Percentiles rank a stretch among this genome's conserved stretches.
phyloP scores from a whole-genome alignment of 2,797 vertebrate genomes.

The Sebastes variabilis region DNA sequence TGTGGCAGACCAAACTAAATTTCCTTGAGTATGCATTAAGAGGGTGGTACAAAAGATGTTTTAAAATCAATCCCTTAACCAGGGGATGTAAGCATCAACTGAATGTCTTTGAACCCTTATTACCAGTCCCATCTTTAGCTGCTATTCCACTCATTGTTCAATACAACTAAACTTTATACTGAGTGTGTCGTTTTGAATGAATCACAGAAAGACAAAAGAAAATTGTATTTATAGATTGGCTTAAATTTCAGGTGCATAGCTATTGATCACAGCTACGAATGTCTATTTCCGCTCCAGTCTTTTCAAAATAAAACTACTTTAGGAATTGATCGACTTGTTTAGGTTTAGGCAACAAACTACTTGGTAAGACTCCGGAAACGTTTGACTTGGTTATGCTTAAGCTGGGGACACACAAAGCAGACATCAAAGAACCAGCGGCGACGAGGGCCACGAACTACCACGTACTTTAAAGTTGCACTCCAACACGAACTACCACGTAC shows the following conservation, averaged over 20 bases:
- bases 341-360: too few species aligned
- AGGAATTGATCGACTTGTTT: too few species aligned
- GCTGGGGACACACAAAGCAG: fast-evolving
- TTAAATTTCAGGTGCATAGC: not conserved
- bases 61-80: slow-evolving; percentile 35
- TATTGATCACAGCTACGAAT: not conserved
- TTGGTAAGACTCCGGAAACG: too few species aligned
- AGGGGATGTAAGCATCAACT: slow-evolving; percentile 25
- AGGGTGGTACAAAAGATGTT: slow-evolving; percentile 52
- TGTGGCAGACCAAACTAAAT: slow-evolving; percentile 44
- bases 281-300: too few species aligned
- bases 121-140: not conserved
- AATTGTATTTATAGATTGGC: not conserved
- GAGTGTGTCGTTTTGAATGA: not conserved
- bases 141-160: too few species aligned
- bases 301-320: too few species aligned
- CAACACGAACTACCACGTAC: too few species aligned
- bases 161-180: too few species aligned
- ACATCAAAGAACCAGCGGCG: too few species aligned
- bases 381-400: too few species aligned
- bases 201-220: not conserved
- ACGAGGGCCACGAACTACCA: too few species aligned
- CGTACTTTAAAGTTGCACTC: too few species aligned
- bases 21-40: slow-evolving; percentile 48
- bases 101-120: slow-evolving; percentile 31